These are phyloP conservation scores for Stichodactyla helianthus DNA, from an alignment of 64 coral and sea anemone genomes.

Conservation along the genomic window DNA sequence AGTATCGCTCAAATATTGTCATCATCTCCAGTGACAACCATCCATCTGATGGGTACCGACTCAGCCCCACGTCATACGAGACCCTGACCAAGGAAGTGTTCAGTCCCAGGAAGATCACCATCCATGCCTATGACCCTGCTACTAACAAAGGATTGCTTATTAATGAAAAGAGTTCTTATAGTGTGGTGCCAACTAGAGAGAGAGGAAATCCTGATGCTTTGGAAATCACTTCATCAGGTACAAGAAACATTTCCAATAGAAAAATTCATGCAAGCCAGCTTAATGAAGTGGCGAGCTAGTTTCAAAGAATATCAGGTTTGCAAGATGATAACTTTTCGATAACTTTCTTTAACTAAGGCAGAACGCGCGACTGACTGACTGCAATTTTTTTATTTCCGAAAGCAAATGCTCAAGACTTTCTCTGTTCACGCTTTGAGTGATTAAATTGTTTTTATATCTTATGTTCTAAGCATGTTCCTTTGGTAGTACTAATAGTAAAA, in stretches of 20 bases:
- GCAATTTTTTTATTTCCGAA: too few relatives aligned
- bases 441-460: too few relatives aligned
- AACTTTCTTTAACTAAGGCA: too few relatives aligned
- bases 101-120: slow-evolving; percentile 23
- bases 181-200: slow-evolving; percentile 7
- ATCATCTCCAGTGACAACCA: slow-evolving; percentile 83
- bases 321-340: too few relatives aligned
- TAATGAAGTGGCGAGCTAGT: too few relatives aligned
- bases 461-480: too few relatives aligned
- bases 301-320: too few relatives aligned
- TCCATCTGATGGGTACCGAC: slow-evolving; percentile 60
- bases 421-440: too few relatives aligned
- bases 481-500: too few relatives aligned
- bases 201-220: slow-evolving; percentile 33
- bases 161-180: slow-evolving; percentile 50
- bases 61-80: slow-evolving; percentile 43
- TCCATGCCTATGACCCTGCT: slow-evolving; percentile 49
- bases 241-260: not conserved
- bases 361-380: too few relatives aligned
- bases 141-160: slow-evolving; percentile 58
- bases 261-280: too few relatives aligned
- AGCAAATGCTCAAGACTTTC: too few relatives aligned
- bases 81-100: slow-evolving; percentile 64
- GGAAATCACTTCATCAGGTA: slow-evolving; percentile 15
- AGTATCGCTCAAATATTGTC: slow-evolving; percentile 18